phyloP scores from a whole-genome alignment of 2,113 vertebrate genomes.

The Chloropsis hardwickii region DNA sequence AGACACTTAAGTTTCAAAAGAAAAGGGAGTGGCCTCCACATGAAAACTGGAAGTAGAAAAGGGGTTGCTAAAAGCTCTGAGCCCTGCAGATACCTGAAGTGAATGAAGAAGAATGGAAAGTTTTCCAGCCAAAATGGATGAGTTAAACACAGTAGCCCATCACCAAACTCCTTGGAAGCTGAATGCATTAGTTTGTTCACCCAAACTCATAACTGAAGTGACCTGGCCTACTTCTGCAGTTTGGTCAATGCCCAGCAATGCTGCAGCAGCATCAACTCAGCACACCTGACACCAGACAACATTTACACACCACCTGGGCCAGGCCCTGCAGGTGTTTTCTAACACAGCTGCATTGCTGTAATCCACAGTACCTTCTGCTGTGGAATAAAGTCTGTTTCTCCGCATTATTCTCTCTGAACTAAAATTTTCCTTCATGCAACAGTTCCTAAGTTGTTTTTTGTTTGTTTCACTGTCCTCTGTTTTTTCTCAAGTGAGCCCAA shows the following conservation, averaged over 20 bases:
- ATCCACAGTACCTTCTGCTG: neutral
- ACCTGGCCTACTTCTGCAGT: neutral
- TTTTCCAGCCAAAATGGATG: neutral
- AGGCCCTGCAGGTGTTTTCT: neutral
- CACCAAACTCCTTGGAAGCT: neutral
- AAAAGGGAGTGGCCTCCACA: neutral
- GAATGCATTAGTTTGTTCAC: neutral
- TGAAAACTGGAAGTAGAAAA: neutral
- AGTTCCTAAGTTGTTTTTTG: neutral
- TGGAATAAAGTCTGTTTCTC: neutral
- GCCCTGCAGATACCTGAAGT: neutral
- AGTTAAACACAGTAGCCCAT: neutral
- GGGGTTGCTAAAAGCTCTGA: neutral
- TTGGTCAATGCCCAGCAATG: neutral
- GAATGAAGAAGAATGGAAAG: neutral
- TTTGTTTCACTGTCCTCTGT: neutral
- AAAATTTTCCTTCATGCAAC: neutral
- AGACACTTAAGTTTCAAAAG: neutral
- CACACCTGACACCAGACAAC: neutral
- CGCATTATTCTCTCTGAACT: neutral
- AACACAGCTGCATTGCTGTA: neutral
- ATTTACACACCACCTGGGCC: neutral
- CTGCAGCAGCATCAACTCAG: neutral
- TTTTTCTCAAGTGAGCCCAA: neutral
- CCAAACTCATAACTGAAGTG: neutral